Conservation (phyloP, 2,888 invertebrate genomes). For the Helobdella robusta region DNA sequence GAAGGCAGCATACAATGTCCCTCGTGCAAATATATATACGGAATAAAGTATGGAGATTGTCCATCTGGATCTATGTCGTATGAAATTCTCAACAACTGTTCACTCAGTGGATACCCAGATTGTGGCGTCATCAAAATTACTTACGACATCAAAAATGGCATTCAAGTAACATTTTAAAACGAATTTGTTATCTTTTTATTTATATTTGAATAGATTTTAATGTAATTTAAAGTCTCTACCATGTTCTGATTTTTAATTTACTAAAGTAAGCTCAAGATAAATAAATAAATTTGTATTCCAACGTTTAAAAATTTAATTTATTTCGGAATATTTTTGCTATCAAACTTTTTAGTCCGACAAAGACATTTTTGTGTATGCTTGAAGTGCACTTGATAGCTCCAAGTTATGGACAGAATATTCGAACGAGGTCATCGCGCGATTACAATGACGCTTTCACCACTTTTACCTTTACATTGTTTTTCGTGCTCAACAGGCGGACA, state of each 20-base stretch:
- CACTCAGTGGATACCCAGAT: constrained; percentile 61
- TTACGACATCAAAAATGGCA: constrained; percentile 75
- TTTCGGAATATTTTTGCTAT: too few relatives aligned
- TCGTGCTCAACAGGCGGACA: too few relatives aligned
- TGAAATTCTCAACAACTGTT: constrained; percentile 36
- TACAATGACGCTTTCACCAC: too few relatives aligned
- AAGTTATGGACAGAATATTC: too few relatives aligned
- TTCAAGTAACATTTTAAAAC: constrained; percentile 57
- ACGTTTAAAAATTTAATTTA: too few relatives aligned
- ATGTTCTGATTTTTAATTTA: not conserved
- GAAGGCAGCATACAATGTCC: constrained; percentile 72
- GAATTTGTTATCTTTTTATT: not conserved
- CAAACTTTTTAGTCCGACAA: too few relatives aligned
- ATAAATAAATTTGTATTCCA: too few relatives aligned
- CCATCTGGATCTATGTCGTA: constrained; percentile 53
- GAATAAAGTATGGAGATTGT: constrained; percentile 68
- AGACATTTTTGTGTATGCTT: too few relatives aligned
- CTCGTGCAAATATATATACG: constrained; percentile 73
- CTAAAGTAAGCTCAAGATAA: too few relatives aligned
- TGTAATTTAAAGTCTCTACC: not conserved
- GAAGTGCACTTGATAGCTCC: too few relatives aligned
- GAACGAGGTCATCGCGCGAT: too few relatives aligned
- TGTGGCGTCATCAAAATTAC: constrained; percentile 68
- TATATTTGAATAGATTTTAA: not conserved
- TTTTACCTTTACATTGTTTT: too few relatives aligned